Base-by-base conservation (phyloP, 2,888 invertebrate species). In the Aphodius granarius region DNA sequence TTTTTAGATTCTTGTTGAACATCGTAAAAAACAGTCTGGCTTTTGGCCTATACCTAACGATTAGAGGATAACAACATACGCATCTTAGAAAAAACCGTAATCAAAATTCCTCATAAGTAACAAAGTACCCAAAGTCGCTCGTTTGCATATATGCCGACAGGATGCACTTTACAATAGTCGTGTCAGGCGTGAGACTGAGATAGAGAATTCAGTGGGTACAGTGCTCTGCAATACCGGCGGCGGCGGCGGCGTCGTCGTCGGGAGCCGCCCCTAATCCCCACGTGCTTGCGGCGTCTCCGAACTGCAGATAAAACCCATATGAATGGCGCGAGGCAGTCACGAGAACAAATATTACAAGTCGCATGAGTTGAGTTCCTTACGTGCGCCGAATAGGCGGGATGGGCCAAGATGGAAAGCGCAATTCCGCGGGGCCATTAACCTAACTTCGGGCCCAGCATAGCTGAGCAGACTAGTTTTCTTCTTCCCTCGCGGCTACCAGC, bases 341-440 rank as follows among this genome's bases (percentile, higher is more conserved):
- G 84, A 86, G 85, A 86, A 86, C 86, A 86, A 86, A 86, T 86
- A 86, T 86, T 86, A 86, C 86, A 86, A 86, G 85, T 85, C 85
- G 86, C 86, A 86, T 86, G 86, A 86, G 86, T 86, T 86, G 86
- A 85, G 85, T 86, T 86, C 84, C 86, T 87, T 87, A 87, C 87
- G 87, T 87, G 87, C 86, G 84, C 84, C 84, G 86, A 86, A 86
- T 86, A 84, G 87, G 84, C 84, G 86, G 86, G 85, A 85, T 87
- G 88, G 87, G 86, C 87, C 88, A 90, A 91, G 91, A 91, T 89
- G 91, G 90, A 91, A 90, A 91, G 90, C 90, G 91, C 90, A 90
- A 92, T 92, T 92, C 91, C 91, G 89, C 89, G 90, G 90, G 90
- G 89, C 91, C 91, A 91, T 91, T 91, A 91, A 90, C 90, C 91